These are phyloP conservation scores for Limnephilus lunatus DNA, from an alignment of 2,888 invertebrate genomes.

Conservation along the genomic window DNA sequence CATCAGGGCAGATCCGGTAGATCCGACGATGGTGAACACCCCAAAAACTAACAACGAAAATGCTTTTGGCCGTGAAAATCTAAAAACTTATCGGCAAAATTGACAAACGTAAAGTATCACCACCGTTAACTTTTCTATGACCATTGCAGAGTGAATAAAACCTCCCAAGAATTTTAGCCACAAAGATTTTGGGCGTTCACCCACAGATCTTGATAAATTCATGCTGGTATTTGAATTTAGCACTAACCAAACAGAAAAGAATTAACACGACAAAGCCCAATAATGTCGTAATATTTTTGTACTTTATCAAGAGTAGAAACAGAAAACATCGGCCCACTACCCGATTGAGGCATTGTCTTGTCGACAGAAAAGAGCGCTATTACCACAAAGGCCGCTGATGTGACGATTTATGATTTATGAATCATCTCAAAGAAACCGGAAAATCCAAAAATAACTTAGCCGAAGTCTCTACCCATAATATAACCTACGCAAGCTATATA, in stretches of 20 bases:
- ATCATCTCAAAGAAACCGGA: background rate
- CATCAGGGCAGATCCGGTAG: too few relatives aligned
- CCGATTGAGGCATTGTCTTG: background rate
- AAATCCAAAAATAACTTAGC: conserved; percentile 15
- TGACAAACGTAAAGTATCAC: too few relatives aligned
- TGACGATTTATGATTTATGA: background rate
- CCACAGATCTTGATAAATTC: background rate
- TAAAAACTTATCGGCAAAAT: too few relatives aligned
- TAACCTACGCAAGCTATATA: background rate
- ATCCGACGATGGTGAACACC: too few relatives aligned
- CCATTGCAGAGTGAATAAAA: background rate
- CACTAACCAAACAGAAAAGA: background rate
- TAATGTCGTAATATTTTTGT: background rate
- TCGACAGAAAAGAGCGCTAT: background rate
- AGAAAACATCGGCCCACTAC: too few relatives aligned
- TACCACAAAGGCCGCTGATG: background rate
- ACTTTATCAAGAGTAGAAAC: too few relatives aligned
- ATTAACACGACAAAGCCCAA: background rate
- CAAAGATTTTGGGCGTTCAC: background rate
- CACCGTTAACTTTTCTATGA: background rate
- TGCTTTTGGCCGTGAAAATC: too few relatives aligned
- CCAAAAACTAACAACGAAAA: too few relatives aligned
- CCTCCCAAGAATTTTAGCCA: background rate
- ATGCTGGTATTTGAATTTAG: background rate
- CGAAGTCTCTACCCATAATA: background rate